Evolutionary conservation across 1,140 invertebrate species (phyloP).

Genomic region (Teleopsis dalmanni): DNA sequence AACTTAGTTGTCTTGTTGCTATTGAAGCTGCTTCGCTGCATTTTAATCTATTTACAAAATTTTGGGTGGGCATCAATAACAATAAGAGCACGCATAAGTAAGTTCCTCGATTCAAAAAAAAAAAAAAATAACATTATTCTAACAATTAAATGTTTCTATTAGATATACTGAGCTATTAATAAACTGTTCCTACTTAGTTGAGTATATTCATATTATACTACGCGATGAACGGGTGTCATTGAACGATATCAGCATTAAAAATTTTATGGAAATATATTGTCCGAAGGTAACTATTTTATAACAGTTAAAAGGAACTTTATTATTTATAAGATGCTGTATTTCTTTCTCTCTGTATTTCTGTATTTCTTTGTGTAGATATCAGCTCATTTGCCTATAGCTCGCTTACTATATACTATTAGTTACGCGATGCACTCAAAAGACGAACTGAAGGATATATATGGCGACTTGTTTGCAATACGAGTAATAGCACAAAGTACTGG

Average conservation of each 20-base stretch:
- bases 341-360: too few species aligned
- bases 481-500: conserved; percentile 40
- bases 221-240: conserved; percentile 36
- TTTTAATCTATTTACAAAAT: conserved; percentile 42
- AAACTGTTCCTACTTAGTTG: conserved; percentile 32
- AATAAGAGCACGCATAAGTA: conserved; percentile 42
- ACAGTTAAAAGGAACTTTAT: neutral
- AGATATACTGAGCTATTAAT: conserved; percentile 40
- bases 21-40: conserved; percentile 41
- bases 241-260: conserved; percentile 36
- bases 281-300: conserved; percentile 23
- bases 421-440: conserved; percentile 42
- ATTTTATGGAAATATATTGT: conserved; percentile 41
- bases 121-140: neutral
- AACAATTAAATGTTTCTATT: neutral
- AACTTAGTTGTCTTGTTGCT: conserved; percentile 38
- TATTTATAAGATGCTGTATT: too few species aligned
- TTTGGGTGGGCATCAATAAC: conserved; percentile 44
- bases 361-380: conserved; percentile 6
- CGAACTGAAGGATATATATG: conserved; percentile 40
- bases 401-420: conserved; percentile 40
- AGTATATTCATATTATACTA: conserved; percentile 39
- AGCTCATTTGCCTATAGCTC: conserved; percentile 31
- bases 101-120: conserved; percentile 14
- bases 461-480: conserved; percentile 42